Base-by-base conservation (phyloP, 2,888 invertebrate genomes). In the Criorhina ranunculi region DNA sequence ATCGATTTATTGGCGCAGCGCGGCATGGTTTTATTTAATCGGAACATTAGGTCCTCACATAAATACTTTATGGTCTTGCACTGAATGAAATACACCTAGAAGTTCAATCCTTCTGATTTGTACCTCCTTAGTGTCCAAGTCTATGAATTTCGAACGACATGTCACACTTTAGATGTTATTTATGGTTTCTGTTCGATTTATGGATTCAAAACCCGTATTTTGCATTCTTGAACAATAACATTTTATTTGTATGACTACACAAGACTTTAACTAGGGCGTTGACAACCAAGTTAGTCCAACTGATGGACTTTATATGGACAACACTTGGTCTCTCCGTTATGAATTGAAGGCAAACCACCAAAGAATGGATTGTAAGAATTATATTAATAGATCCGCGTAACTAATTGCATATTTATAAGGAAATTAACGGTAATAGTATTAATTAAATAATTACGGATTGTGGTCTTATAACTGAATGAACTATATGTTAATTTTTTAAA, bases 311-410 rank as follows among this genome's bases (percentile, higher is more conserved):
- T 12, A 49, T 46, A 35, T 24, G 24, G 60, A 8, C 40, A 59
- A 37, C 51, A 53, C 6, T 11, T 53, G 40, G 53, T 15, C 17
- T 35, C 15, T 7, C 5, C 11, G 19, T 24, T 29, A 17, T n/a
- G 46, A 40, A 8, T 53, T 72, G 79, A 79, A 79, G 72, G 79
- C 31, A 42, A 66, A 79, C 79, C 7, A 49, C 49, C 9, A 33
- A 15, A 15, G 29, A 51, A 31, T n/a, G 49, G 15, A 46, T 11
- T 24, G 8, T 35, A 59, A 6, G 66, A 66, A 60, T 15, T 44
- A 60, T 72, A 78, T 55, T 67, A 67, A 72, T 72, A 72, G 77
- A 82, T 82, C 82, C 77, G 72, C 37, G 44, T 15, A 70, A 29
- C 6, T 24, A 60, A 60, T 73, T 67, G 67, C 53, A 82, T 59